Conservation (phyloP, 2,888 invertebrate species). For the Drosophila sordidula region DNA sequence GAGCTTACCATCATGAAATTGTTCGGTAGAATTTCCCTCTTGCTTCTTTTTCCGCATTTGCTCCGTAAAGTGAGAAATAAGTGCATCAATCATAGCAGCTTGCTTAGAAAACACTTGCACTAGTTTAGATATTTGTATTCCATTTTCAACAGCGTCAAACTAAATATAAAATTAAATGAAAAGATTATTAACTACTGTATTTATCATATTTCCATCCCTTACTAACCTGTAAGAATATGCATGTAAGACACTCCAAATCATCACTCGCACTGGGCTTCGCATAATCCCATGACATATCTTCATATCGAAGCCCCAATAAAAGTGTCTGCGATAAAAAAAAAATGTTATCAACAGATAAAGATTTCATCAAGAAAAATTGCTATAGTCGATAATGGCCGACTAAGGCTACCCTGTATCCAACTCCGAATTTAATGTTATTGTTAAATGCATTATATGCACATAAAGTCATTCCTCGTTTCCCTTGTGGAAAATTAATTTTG, state of each 20-base stretch:
- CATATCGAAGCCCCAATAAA: slow-evolving; percentile 93
- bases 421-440: too few species aligned
- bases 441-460: too few species aligned
- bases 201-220: background rate
- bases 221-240: slow-evolving; percentile 92
- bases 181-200: background rate
- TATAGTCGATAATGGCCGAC: too few species aligned
- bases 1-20: slow-evolving; percentile 84
- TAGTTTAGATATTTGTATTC: slow-evolving; percentile 84
- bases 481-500: too few species aligned
- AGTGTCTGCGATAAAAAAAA: slow-evolving; percentile 87
- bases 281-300: slow-evolving; percentile 96
- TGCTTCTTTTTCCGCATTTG: slow-evolving; percentile 89
- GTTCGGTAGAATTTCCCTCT: slow-evolving; percentile 84
- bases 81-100: slow-evolving; percentile 94
- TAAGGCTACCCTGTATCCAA: too few species aligned
- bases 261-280: slow-evolving; percentile 93
- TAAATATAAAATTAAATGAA: slow-evolving; percentile 45
- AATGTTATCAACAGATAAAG: background rate
- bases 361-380: too few species aligned
- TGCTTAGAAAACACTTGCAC: slow-evolving; percentile 87
- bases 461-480: too few species aligned
- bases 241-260: slow-evolving; percentile 94
- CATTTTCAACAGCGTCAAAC: slow-evolving; percentile 85
- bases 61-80: slow-evolving; percentile 93